phyloP scores from a whole-genome alignment of 1,140 invertebrate species.

The Drosophila trapezifrons region DNA sequence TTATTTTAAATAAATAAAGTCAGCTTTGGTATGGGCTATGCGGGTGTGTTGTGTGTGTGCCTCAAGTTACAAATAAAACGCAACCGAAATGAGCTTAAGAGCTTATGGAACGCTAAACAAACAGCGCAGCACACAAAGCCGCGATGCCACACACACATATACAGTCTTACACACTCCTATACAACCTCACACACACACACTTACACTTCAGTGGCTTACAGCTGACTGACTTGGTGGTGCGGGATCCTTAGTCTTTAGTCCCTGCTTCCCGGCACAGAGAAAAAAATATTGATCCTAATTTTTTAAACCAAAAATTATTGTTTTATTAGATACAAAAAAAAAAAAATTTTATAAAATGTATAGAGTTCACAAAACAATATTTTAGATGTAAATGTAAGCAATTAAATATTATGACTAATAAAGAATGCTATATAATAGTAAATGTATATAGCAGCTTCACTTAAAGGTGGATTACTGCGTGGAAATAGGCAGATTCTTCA shows the following conservation, averaged over 20 bases:
- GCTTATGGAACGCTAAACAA: constrained; percentile 81
- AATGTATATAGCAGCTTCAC: too few relatives aligned
- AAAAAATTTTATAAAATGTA: too few relatives aligned
- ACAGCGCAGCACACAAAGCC: constrained; percentile 75
- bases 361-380: too few relatives aligned
- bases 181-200: constrained; percentile 4
- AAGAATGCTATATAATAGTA: too few relatives aligned
- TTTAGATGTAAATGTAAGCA: too few relatives aligned
- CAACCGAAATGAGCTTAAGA: constrained; percentile 82
- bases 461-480: too few relatives aligned
- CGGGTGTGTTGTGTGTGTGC: constrained; percentile 39
- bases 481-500: too few relatives aligned
- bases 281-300: constrained; percentile 2
- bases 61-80: constrained; percentile 81
- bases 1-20: constrained; percentile 77
- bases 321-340: too few relatives aligned
- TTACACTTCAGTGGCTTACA: constrained; percentile 53
- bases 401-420: too few relatives aligned
- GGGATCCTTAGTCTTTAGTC: constrained; percentile 45
- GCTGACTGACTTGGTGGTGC: constrained; percentile 56
- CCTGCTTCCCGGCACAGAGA: constrained; percentile 24
- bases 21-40: constrained; percentile 28
- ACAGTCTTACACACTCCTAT: constrained; percentile 11
- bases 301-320: too few relatives aligned
- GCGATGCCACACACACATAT: constrained; percentile 63